Conservation (phyloP, 2,888 invertebrate species). For the Dasysyrphus albostriatus region DNA sequence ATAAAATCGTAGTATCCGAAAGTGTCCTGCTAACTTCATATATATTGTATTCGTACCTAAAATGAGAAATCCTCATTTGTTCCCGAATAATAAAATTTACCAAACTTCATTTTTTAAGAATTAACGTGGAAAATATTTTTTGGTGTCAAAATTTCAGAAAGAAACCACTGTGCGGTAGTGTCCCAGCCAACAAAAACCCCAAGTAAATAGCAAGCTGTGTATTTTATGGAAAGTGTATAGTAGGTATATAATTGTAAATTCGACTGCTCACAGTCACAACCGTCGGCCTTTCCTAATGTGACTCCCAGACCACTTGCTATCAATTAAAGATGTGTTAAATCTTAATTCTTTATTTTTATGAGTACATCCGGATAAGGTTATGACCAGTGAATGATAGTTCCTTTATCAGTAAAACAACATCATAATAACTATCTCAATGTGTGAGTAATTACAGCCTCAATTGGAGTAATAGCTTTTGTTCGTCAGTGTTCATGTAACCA, state of each 20-base stretch:
- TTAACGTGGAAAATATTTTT: no score
- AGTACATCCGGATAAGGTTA: neutral
- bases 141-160: no score
- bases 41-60: no score
- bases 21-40: no score
- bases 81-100: no score
- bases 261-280: neutral
- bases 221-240: neutral
- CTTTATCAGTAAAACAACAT: neutral
- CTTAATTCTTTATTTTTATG: slow-evolving; percentile 6
- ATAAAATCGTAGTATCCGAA: no score
- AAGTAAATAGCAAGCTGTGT: no score
- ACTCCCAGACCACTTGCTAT: slow-evolving; percentile 34
- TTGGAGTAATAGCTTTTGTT: neutral
- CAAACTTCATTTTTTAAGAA: no score
- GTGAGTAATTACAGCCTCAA: neutral
- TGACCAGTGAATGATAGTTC: neutral
- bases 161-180: no score
- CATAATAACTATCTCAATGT: neutral
- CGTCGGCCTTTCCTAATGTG: slow-evolving; percentile 32
- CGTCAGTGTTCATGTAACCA: no score
- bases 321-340: slow-evolving; percentile 25
- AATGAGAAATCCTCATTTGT: no score
- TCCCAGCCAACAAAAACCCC: no score
- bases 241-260: neutral